A percentile compares a stretch with the other conserved stretches of the same genome.
Conservation (phyloP, 2,888 invertebrate species). For the Amphimallon solstitiale region DNA sequence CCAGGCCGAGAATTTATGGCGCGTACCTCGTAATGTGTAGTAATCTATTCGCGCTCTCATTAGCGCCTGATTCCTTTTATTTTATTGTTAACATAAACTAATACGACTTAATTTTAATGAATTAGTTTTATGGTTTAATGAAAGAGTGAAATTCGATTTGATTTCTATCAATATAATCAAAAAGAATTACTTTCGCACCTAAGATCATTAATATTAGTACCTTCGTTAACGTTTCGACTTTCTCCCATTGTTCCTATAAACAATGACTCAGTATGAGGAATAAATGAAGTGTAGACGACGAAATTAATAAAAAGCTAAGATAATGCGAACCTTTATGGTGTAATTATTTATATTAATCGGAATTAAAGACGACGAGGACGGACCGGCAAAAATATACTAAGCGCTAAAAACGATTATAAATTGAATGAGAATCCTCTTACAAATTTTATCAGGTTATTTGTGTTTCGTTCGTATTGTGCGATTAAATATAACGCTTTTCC, state of each 20-base stretch:
- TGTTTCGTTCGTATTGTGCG: neutral
- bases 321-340: conserved; percentile 20
- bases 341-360: conserved; percentile 22
- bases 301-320: conserved; percentile 18
- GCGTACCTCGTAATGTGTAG: no score
- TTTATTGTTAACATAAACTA: no score
- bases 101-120: no score
- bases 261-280: conserved; percentile 5
- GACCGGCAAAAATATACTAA: neutral
- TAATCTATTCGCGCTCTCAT: no score
- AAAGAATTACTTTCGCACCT: conserved; percentile 1
- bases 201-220: conserved; percentile 15
- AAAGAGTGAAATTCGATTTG: no score
- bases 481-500: neutral
- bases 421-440: neutral
- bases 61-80: no score
- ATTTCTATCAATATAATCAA: no score
- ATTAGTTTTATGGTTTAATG: no score
- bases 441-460: conserved; percentile 4
- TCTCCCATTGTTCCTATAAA: conserved; percentile 16
- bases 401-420: neutral
- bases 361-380: neutral
- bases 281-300: conserved; percentile 11
- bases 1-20: no score
- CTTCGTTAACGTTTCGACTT: conserved; percentile 23